Conservation (phyloP, 2,888 invertebrate genomes). For the Nomada flava region DNA sequence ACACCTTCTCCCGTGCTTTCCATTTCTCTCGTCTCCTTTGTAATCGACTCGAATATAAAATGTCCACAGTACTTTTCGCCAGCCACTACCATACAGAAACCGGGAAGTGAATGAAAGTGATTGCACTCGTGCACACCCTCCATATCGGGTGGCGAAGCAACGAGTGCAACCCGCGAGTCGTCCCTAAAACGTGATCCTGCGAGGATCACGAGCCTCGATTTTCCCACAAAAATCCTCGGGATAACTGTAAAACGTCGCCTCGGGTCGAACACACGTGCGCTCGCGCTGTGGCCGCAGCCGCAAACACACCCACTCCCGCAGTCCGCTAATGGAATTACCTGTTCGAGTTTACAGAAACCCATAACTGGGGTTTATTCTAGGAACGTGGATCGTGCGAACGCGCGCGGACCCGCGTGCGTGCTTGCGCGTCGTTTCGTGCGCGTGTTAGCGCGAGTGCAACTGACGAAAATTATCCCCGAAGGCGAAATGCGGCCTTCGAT, state of each 20-base stretch:
- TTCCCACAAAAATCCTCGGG: constrained; percentile 66
- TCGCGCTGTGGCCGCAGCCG: constrained; percentile 46
- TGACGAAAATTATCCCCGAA: constrained; percentile 68
- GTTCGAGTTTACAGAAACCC: constrained; percentile 76
- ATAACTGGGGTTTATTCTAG: constrained; percentile 73
- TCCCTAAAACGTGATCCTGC: constrained; percentile 51
- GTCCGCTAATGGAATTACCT: constrained; percentile 74
- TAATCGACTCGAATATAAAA: constrained; percentile 24
- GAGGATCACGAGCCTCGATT: constrained; percentile 58
- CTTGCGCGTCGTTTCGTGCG: constrained; percentile 5
- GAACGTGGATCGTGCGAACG: constrained; percentile 71
- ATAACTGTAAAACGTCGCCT: constrained; percentile 69
- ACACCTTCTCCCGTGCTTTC: not conserved
- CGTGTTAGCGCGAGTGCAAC: constrained; percentile 17
- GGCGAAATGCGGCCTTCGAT: constrained; percentile 69
- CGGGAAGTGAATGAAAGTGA: constrained; percentile 53
- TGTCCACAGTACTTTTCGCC: not conserved
- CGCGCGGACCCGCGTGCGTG: constrained; percentile 38
- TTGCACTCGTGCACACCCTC: constrained; percentile 2
- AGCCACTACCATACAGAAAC: not conserved
- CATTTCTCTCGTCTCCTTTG: not conserved
- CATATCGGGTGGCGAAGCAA: constrained; percentile 39
- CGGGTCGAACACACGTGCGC: constrained; percentile 49
- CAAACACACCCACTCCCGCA: constrained; percentile 71
- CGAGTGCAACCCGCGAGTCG: constrained; percentile 34